phyloP scores from a whole-genome alignment of 2,113 vertebrate species.

The Microcebus ravelobensis region DNA sequence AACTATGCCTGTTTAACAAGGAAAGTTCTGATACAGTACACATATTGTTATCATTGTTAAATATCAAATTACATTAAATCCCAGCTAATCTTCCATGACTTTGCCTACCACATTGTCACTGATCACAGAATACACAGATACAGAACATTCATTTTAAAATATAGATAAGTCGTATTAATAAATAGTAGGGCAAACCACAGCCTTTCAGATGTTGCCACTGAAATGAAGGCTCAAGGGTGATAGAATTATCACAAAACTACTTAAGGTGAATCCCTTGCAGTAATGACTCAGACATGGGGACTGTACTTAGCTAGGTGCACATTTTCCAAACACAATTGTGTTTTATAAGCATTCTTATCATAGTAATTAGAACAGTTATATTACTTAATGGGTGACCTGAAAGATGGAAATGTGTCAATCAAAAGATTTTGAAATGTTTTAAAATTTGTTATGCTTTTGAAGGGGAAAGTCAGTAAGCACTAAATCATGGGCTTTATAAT shows the following conservation, averaged over 20 bases:
- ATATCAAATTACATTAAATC: constrained; percentile 70
- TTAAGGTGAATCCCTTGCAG: neutral
- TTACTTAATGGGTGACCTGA: neutral
- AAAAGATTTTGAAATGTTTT: neutral
- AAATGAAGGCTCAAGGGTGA: constrained; percentile 12
- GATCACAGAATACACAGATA: constrained; percentile 25
- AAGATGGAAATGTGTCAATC: neutral
- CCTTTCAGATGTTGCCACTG: neutral
- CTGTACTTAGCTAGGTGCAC: neutral
- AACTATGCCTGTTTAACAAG: constrained; percentile 48
- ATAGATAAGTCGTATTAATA: constrained; percentile 58
- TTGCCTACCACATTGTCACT: constrained; percentile 38
- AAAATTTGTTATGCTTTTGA: neutral
- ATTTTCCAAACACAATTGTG: neutral
- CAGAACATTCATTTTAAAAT: constrained; percentile 56
- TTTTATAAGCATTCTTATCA: neutral
- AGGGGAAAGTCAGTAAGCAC: neutral
- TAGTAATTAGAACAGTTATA: neutral
- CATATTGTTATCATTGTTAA: constrained; percentile 44
- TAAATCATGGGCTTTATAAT: neutral
- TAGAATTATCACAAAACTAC: neutral
- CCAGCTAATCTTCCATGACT: constrained; percentile 64
- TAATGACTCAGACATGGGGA: neutral
- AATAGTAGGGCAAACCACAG: neutral
- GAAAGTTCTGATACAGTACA: constrained; percentile 24